phyloP scores from a whole-genome alignment of 2,888 invertebrate genomes.

The Apoderus coryli region DNA sequence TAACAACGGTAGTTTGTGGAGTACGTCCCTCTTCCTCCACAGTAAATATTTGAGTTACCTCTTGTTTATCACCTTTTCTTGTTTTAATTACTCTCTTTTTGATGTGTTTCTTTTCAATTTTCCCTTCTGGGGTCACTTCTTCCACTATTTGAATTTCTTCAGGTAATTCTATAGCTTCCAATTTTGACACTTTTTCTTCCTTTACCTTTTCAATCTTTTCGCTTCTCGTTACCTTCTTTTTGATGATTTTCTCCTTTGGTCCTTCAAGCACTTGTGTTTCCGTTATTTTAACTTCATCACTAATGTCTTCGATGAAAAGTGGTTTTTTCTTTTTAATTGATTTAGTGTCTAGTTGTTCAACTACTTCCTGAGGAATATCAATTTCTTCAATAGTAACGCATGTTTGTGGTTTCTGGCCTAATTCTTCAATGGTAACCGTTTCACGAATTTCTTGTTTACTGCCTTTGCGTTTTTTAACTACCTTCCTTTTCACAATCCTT shows the following conservation, averaged over 20 bases:
- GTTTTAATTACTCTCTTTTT: constrained; percentile 21
- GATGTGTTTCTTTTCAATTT: constrained; percentile 18
- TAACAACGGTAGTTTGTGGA: constrained; percentile 24
- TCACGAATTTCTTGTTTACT: constrained; percentile 30
- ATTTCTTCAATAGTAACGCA: constrained; percentile 27
- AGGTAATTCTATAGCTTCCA: no score
- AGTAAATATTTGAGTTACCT: constrained; percentile 29
- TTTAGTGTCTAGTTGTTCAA: constrained; percentile 9
- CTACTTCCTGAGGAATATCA: constrained; percentile 12
- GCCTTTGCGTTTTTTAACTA: constrained; percentile 24
- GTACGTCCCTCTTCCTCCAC: constrained; percentile 22
- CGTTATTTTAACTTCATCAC: constrained; percentile 10
- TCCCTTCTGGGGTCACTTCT: constrained; percentile 23
- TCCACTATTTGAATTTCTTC: constrained; percentile 19
- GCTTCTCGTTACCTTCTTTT: no score
- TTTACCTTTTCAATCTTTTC: no score
- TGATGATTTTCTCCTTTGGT: constrained; percentile 15
- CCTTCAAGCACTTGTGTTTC: constrained; percentile 13
- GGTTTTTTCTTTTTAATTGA: constrained; percentile 8
- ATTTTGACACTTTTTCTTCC: no score
- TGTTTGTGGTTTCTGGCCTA: constrained; percentile 33
- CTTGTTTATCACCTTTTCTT: constrained; percentile 27
- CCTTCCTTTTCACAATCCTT: constrained; percentile 23
- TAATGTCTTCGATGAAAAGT: constrained; percentile 12
- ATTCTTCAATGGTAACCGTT: constrained; percentile 33